Evolutionary conservation across 2,797 vertebrate genomes (phyloP).

Genomic region (Coregonus sp.): DNA sequence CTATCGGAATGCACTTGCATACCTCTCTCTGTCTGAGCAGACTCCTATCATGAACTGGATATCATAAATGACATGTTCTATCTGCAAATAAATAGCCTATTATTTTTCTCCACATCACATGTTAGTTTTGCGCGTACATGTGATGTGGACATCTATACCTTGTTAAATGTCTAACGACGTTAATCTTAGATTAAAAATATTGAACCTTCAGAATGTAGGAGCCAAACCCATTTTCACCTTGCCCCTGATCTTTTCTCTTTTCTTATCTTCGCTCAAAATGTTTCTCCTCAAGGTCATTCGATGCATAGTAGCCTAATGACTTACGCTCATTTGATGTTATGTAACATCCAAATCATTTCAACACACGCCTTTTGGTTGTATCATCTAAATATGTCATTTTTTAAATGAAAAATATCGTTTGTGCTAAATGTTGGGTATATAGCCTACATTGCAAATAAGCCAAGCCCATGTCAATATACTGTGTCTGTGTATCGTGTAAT

Average conservation of each 20-base stretch:
- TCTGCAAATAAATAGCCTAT: neutral
- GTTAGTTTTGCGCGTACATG: neutral
- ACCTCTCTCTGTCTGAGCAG: slow-evolving; percentile 17
- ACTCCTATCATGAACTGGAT: slow-evolving; percentile 47
- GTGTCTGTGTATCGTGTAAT: neutral
- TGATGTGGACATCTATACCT: neutral
- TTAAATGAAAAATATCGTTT: slow-evolving; percentile 32
- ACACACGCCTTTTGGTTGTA: neutral
- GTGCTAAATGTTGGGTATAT: slow-evolving; percentile 43
- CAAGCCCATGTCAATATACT: neutral
- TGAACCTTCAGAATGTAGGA: neutral
- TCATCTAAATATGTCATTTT: slow-evolving; percentile 15
- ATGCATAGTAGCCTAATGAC: neutral
- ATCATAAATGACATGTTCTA: slow-evolving; percentile 39
- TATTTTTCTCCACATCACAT: neutral
- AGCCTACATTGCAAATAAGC: neutral
- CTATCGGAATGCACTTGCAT: slow-evolving; percentile 74
- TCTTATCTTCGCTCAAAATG: slow-evolving; percentile 52
- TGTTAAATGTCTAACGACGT: slow-evolving; percentile 29
- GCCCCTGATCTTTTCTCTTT: slow-evolving; percentile 20
- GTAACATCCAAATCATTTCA: slow-evolving; percentile 2
- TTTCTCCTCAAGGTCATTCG: slow-evolving; percentile 80
- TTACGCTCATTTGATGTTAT: slow-evolving; percentile 7
- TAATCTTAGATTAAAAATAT: slow-evolving; percentile 30
- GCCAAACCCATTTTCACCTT: slow-evolving; percentile 19